Evolutionary conservation across 2,888 invertebrate genomes (phyloP).

Genomic region (Melanchra persicariae): DNA sequence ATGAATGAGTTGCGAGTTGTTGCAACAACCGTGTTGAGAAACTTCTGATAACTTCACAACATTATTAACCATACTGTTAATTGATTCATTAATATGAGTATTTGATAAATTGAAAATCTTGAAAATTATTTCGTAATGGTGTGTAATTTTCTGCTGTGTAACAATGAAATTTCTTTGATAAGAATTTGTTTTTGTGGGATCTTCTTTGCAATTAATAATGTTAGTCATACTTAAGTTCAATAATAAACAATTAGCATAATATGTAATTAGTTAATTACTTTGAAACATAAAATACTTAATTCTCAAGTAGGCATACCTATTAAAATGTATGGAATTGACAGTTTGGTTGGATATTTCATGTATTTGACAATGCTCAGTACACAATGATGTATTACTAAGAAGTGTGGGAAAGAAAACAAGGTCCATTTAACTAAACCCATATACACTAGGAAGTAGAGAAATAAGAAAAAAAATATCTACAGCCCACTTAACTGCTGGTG

Average conservation of each 20-base stretch:
- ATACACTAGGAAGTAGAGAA: conserved; percentile 35
- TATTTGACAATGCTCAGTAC: conserved; percentile 44
- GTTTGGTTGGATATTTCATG: conserved; percentile 39
- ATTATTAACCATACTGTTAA: conserved; percentile 37
- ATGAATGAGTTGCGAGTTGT: conserved; percentile 44
- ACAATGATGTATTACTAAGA: conserved; percentile 43
- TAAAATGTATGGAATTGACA: conserved; percentile 18
- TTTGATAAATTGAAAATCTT: conserved; percentile 1
- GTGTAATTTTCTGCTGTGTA: background rate
- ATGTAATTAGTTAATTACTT: too few relatives aligned
- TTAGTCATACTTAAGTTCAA: background rate
- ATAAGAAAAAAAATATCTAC: conserved; percentile 21
- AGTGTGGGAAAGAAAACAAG: conserved; percentile 52
- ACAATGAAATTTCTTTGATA: conserved; percentile 16
- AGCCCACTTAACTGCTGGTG: conserved; percentile 45
- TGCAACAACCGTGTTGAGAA: conserved; percentile 44
- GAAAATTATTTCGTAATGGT: background rate
- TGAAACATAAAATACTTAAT: too few relatives aligned
- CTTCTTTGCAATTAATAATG: background rate
- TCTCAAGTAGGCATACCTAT: background rate
- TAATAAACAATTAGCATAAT: background rate
- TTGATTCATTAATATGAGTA: conserved; percentile 20
- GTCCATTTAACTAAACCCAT: conserved; percentile 31
- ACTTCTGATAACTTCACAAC: conserved; percentile 51
- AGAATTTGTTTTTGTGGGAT: conserved; percentile 4